Evolutionary conservation across 2,888 invertebrate species (phyloP).

Genomic region (Alsophila aescularia): DNA sequence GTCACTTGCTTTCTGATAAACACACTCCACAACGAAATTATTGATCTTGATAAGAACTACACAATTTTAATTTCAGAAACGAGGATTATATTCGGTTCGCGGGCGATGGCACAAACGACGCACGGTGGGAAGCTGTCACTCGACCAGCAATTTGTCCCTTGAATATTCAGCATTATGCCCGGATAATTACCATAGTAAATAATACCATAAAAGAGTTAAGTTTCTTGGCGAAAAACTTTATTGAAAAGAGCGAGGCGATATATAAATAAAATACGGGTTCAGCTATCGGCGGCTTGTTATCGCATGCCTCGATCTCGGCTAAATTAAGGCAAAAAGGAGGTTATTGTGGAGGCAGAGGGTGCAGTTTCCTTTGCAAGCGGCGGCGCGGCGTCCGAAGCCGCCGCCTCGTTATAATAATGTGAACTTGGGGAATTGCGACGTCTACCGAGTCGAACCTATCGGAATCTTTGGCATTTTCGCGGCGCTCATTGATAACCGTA

Average conservation of each 20-base stretch:
- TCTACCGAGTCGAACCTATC: slow-evolving; percentile 70
- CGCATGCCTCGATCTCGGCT: slow-evolving; percentile 80
- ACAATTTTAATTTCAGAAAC: slow-evolving; percentile 13
- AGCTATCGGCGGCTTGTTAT: slow-evolving; percentile 85
- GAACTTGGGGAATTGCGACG: slow-evolving; percentile 80
- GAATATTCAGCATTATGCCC: slow-evolving; percentile 72
- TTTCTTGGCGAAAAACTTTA: slow-evolving; percentile 80
- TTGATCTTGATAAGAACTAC: slow-evolving; percentile 13
- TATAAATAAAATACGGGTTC: slow-evolving; percentile 85
- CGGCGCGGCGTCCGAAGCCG: slow-evolving; percentile 66
- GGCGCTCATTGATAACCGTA: slow-evolving; percentile 40
- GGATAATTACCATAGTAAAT: slow-evolving; percentile 79
- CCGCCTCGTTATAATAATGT: slow-evolving; percentile 84
- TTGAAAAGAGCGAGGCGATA: slow-evolving; percentile 82
- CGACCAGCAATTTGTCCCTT: slow-evolving; percentile 69
- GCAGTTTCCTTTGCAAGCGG: slow-evolving; percentile 77
- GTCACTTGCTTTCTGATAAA: slow-evolving; percentile 2
- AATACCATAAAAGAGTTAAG: slow-evolving; percentile 81
- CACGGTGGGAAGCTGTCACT: slow-evolving; percentile 61
- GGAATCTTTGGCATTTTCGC: slow-evolving; percentile 47
- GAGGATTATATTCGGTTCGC: not conserved
- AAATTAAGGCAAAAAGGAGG: slow-evolving; percentile 80
- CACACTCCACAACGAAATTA: slow-evolving; percentile 2
- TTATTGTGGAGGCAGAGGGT: slow-evolving; percentile 76
- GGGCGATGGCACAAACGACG: slow-evolving; percentile 1